phyloP scores from a whole-genome alignment of 2,113 vertebrate species.

The Aleadryas rufinucha region DNA sequence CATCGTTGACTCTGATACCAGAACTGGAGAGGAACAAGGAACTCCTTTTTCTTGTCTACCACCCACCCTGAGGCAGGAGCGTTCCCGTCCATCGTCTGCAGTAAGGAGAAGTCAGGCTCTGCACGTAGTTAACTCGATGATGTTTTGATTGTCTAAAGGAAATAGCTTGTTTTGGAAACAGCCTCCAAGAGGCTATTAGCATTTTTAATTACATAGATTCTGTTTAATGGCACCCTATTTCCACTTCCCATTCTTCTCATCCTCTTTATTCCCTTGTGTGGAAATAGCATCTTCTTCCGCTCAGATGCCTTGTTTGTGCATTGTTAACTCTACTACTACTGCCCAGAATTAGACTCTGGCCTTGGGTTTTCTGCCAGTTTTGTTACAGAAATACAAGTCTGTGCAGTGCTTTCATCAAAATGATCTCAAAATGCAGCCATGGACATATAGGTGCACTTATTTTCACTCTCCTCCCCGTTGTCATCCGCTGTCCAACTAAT shows the following conservation, averaged over 20 bases:
- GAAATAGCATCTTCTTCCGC: neutral
- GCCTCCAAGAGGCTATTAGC: conserved; percentile 43
- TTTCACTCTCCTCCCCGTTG: neutral
- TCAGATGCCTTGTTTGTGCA: neutral
- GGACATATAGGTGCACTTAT: neutral
- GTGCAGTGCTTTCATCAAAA: neutral
- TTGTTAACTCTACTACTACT: neutral
- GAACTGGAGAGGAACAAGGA: neutral
- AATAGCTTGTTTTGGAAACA: conserved; percentile 61
- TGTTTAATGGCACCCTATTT: conserved; percentile 39
- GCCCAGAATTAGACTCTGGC: neutral
- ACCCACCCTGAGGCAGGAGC: neutral
- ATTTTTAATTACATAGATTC: conserved; percentile 59
- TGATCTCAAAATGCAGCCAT: neutral
- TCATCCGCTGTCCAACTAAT: neutral
- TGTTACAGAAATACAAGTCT: neutral
- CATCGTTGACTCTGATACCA: neutral
- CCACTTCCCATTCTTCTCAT: conserved; percentile 43
- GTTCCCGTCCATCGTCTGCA: neutral
- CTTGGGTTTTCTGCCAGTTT: neutral
- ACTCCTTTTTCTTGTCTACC: neutral
- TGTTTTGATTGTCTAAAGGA: conserved; percentile 54
- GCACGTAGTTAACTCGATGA: conserved; percentile 25
- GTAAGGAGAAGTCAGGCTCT: neutral
- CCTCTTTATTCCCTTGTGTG: conserved; percentile 4